These are phyloP conservation scores for Tetanocera ferruginea DNA, from an alignment of 2,888 invertebrate genomes.

Conservation along the genomic window DNA sequence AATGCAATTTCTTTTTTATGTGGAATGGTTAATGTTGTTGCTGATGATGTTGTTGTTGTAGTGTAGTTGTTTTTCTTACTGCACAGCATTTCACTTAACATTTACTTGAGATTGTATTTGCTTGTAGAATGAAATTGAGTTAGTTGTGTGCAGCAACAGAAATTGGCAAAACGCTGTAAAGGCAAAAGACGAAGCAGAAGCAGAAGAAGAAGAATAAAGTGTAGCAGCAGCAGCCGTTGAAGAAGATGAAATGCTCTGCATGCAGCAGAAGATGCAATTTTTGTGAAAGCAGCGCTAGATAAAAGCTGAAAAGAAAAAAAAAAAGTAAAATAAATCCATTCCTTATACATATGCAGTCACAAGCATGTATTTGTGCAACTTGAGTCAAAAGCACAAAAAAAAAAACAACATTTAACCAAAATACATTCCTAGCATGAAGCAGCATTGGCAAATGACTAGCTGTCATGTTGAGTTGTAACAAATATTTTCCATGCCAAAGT, in stretches of 20 bases:
- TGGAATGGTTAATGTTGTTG: neutral
- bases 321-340: neutral
- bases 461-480: conserved; percentile 9
- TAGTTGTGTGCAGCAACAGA: neutral
- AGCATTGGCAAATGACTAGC: neutral
- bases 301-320: neutral
- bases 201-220: neutral
- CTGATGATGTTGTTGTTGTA: neutral
- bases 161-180: neutral
- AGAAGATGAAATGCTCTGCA: neutral
- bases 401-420: neutral
- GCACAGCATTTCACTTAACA: neutral
- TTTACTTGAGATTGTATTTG: neutral
- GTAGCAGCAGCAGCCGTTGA: neutral
- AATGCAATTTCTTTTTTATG: neutral
- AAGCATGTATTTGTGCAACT: neutral
- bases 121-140: neutral
- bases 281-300: neutral
- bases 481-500: conserved; percentile 14
- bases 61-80: neutral
- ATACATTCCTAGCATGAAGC: neutral
- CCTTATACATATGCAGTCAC: neutral
- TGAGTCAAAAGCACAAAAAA: neutral
- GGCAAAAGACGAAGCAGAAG: neutral
- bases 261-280: neutral